Evolutionary conservation across 2,888 invertebrate genomes (phyloP).

Genomic region (Patella depressa): DNA sequence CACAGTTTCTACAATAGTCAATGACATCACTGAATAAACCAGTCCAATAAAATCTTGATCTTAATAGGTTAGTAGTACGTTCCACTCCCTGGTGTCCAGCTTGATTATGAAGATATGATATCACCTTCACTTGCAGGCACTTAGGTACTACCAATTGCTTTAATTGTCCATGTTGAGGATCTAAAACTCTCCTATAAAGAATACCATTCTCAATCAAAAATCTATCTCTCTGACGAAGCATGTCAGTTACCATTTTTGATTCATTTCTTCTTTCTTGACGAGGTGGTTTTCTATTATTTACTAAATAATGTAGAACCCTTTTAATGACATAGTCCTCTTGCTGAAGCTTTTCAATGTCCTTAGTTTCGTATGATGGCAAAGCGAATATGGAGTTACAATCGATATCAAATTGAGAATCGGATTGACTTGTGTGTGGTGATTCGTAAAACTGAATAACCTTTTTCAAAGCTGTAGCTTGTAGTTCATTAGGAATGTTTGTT

Average conservation of each 20-base stretch:
- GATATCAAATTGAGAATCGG: background rate
- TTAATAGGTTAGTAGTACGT: slow-evolving; percentile 29
- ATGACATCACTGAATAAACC: slow-evolving; percentile 36
- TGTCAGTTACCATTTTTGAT: background rate
- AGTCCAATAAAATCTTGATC: slow-evolving; percentile 41
- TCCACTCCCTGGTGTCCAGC: slow-evolving; percentile 38
- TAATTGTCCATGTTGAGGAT: background rate
- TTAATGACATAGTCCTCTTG: background rate
- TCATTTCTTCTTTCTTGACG: background rate
- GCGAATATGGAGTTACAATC: background rate
- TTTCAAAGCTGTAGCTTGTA: slow-evolving; percentile 8
- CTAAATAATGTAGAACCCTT: background rate
- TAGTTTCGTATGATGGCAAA: slow-evolving; percentile 1
- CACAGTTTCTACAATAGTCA: slow-evolving; percentile 32
- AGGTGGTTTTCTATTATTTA: background rate
- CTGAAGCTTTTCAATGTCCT: slow-evolving; percentile 11
- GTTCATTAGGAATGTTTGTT: slow-evolving; percentile 13
- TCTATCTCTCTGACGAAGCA: slow-evolving; percentile 15
- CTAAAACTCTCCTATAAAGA: background rate
- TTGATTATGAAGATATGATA: slow-evolving; percentile 30
- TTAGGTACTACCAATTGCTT: slow-evolving; percentile 21
- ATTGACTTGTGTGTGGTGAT: background rate
- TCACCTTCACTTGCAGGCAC: background rate
- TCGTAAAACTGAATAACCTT: background rate
- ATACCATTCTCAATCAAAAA: background rate